Conservation (phyloP, 2,797 vertebrate species). For the Ataeniobius toweri region DNA sequence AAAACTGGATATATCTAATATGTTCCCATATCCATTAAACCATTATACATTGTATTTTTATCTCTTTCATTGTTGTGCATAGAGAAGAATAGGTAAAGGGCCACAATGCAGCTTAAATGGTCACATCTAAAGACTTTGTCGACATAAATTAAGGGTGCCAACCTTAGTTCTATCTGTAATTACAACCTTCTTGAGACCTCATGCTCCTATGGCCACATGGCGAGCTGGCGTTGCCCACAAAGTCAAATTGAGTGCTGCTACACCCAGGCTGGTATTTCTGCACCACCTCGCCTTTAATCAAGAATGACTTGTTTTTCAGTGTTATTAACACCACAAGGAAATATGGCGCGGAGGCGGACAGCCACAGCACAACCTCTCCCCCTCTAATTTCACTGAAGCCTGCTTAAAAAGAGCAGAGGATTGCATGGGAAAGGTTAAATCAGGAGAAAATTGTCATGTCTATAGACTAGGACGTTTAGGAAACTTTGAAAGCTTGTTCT, state of each 20-base stretch:
- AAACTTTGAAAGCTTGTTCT: constrained; percentile 37
- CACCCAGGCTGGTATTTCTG: constrained; percentile 80
- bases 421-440: constrained; percentile 68
- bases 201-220: constrained; percentile 69
- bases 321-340: constrained; percentile 80
- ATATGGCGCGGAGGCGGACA: constrained; percentile 72
- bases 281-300: constrained; percentile 80
- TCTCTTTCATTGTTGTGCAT: constrained; percentile 30
- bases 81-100: constrained; percentile 36
- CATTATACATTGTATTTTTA: constrained; percentile 12
- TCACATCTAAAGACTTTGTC: constrained; percentile 65
- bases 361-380: constrained; percentile 65
- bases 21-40: neutral
- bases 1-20: constrained; percentile 7
- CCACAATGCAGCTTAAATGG: constrained; percentile 70
- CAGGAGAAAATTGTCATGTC: constrained; percentile 55
- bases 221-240: constrained; percentile 74
- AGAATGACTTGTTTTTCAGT: constrained; percentile 73
- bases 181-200: constrained; percentile 73
- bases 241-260: constrained; percentile 71
- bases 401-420: constrained; percentile 64
- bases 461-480: constrained; percentile 26
- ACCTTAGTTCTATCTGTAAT: constrained; percentile 74
- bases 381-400: constrained; percentile 76
- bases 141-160: constrained; percentile 72